Base-by-base conservation (phyloP, 2,113 vertebrate genomes). In the Ptilonorhynchus violaceus region DNA sequence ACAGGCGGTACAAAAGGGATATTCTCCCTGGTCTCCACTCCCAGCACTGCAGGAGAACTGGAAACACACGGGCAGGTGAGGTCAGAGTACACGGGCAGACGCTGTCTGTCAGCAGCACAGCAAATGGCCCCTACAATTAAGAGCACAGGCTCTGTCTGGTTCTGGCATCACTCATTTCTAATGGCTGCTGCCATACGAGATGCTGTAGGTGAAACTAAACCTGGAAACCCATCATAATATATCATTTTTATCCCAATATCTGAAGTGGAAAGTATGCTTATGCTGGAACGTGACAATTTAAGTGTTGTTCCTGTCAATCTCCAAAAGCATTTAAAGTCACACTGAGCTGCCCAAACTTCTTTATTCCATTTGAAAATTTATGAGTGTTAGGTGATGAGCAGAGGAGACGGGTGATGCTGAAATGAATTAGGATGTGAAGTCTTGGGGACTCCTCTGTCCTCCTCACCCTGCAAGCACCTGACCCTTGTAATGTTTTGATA, bases 231-330 rank as follows among this genome's bases (percentile, higher is more conserved):
- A 52, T 30, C 39, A 41, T 13, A 62, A 63, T 88, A 72, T 76
- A 89, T 88, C 76, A 91, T 67, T 79, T 94, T 92, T 82, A 89
- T 62, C 58, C 93, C 56, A 20, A 6, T 79, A 69, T 47, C 85
- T 89, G 88, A 83, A 69, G 74, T 15, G 75, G 83, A 91, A 94
- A 90, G 63, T 79, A 95, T 69, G 67, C 73, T 93, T 9, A 7
- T 31, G 60, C 68, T 88, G 91, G 94, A 93, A 89, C 92, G 91
- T 4, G n/a, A 81, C 85, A 83, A 53, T 85, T 66, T 88, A 86
- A 92, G 73, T 85, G 89, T 13, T 93, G 85, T 42, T 89, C 67
- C 92, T 91, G 89, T 95, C 94, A 96, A 82, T 95, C 93, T 85
- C 79, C 60, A 58, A 62, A 81, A 82, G 83, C 37, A 27, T 52